phyloP scores from a whole-genome alignment of 1,140 invertebrate genomes.

The Scaptomyza hsui region DNA sequence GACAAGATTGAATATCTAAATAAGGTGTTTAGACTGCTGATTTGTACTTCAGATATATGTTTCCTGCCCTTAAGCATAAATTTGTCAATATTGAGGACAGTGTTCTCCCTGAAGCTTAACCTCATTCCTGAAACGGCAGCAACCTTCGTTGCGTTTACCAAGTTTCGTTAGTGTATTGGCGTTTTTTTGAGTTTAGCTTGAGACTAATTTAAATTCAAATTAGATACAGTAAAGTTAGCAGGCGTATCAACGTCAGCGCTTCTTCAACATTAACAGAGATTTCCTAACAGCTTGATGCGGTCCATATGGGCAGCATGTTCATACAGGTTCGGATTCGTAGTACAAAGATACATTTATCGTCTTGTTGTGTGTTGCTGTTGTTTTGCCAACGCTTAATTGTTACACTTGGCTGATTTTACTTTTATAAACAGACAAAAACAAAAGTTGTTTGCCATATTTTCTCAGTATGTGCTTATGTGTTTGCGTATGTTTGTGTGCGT shows the following conservation, averaged over 20 bases:
- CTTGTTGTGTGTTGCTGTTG: constrained; percentile 28
- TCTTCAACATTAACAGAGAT: constrained; percentile 63
- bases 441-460: constrained; percentile 80
- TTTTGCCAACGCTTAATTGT: constrained; percentile 77
- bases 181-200: constrained; percentile 22
- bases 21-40: background rate
- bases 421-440: constrained; percentile 75
- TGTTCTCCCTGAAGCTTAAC: constrained; percentile 7
- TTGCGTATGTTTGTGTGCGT: constrained; percentile 21
- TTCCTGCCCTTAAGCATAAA: background rate
- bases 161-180: constrained; percentile 34
- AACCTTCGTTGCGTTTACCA: constrained; percentile 15
- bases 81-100: constrained; percentile 12
- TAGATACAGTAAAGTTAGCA: constrained; percentile 72
- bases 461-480: constrained; percentile 25
- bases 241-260: constrained; percentile 69
- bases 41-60: background rate
- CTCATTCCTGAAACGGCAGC: constrained; percentile 15
- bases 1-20: background rate
- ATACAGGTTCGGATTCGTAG: constrained; percentile 43
- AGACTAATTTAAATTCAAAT: constrained; percentile 82
- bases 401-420: constrained; percentile 82
- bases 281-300: constrained; percentile 59
- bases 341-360: constrained; percentile 25
- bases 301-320: constrained; percentile 65